A percentile compares a stretch with the other conserved stretches of the same genome.
Conservation (phyloP, 1,140 invertebrate genomes). For the Danaus plexippus region DNA sequence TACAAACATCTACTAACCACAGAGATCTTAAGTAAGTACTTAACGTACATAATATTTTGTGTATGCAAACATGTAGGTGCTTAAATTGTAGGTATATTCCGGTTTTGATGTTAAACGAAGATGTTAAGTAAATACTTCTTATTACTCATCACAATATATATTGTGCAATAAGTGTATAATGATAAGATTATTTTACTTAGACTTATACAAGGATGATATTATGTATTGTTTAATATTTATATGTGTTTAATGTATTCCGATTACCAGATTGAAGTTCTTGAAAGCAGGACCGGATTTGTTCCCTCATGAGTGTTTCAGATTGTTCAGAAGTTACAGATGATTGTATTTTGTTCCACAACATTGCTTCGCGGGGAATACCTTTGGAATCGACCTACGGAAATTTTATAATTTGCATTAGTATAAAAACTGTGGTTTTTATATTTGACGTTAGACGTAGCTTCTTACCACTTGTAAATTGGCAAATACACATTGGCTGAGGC, state of each 20-base stretch:
- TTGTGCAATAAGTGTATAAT: slow-evolving; percentile 6
- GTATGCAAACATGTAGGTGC: no score
- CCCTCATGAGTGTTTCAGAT: slow-evolving; percentile 36
- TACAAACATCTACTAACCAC: no score
- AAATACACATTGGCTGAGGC: slow-evolving; percentile 60
- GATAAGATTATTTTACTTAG: not conserved
- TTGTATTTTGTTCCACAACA: slow-evolving; percentile 58
- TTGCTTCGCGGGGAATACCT: slow-evolving; percentile 52
- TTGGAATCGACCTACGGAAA: slow-evolving; percentile 45
- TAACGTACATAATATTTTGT: no score
- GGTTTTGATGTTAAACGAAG: no score
- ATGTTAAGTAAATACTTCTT: no score
- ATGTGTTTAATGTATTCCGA: no score
- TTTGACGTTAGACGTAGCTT: not conserved
- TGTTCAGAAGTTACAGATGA: slow-evolving; percentile 49
- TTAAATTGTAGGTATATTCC: no score
- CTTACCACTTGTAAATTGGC: slow-evolving; percentile 62
- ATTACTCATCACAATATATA: not conserved
- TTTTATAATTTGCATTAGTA: slow-evolving; percentile 2
- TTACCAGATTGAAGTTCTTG: slow-evolving; percentile 57
- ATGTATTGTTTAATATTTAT: no score
- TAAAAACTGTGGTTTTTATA: not conserved
- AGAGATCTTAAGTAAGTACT: no score
- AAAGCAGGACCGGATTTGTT: slow-evolving; percentile 52
- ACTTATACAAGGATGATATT: no score